Percentiles rank a stretch among this genome's conserved stretches.
Conservation (phyloP, 2,113 vertebrate species). For the Sceloporus tristichus region DNA sequence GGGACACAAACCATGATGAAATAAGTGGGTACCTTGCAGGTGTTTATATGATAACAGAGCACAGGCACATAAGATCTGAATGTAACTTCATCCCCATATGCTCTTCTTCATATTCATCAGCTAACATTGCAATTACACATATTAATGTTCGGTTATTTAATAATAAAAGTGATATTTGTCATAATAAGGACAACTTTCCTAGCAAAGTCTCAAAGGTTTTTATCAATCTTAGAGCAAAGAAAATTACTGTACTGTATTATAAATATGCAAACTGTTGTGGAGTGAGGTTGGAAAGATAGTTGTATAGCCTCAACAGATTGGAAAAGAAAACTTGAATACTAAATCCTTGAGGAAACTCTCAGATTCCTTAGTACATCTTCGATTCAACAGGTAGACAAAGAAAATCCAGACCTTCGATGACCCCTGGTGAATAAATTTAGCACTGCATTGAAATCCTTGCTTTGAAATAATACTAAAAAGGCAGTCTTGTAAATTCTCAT, state of each 20-base stretch:
- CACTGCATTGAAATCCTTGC: slow-evolving; percentile 80
- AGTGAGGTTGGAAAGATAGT: slow-evolving; percentile 15
- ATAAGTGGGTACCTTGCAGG: background rate
- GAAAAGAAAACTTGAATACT: background rate
- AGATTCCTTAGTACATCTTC: slow-evolving; percentile 39
- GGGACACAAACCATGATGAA: background rate
- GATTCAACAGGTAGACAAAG: slow-evolving; percentile 77
- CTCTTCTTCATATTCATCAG: background rate
- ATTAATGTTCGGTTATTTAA: slow-evolving; percentile 25
- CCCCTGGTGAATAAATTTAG: slow-evolving; percentile 87
- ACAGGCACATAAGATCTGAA: background rate
- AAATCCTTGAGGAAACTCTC: slow-evolving; percentile 37
- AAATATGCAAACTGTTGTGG: slow-evolving; percentile 23
- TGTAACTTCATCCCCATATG: background rate
- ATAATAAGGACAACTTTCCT: background rate
- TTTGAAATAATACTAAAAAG: slow-evolving; percentile 28
- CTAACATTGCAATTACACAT: background rate
- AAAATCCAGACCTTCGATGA: slow-evolving; percentile 87
- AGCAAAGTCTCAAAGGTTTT: background rate
- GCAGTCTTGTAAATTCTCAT: slow-evolving; percentile 8
- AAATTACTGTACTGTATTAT: background rate
- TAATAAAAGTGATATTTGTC: background rate
- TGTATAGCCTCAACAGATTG: background rate
- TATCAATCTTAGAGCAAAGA: background rate
- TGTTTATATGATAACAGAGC: background rate